Evolutionary conservation across 1,140 invertebrate species (phyloP).

Genomic region (Dermatophagoides farinae): DNA sequence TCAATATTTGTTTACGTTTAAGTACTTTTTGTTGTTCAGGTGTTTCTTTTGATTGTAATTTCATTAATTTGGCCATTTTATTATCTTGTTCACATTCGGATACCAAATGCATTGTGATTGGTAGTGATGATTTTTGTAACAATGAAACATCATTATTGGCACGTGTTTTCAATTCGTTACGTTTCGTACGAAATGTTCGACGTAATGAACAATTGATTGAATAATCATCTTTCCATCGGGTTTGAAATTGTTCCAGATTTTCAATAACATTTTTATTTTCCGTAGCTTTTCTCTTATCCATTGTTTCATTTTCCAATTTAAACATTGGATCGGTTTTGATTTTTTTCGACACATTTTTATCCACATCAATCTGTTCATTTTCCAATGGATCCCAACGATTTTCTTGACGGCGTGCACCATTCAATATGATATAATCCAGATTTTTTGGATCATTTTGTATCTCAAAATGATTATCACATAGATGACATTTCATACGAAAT

Average conservation of each 20-base stretch:
- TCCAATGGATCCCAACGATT: conserved; percentile 90
- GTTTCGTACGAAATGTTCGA: conserved; percentile 46
- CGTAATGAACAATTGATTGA: conserved; percentile 59
- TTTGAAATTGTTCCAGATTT: conserved; percentile 49
- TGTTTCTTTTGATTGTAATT: conserved; percentile 32
- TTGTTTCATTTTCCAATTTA: conserved; percentile 66
- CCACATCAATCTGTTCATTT: conserved; percentile 62
- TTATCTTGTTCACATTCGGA: conserved; percentile 56
- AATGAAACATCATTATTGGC: background rate
- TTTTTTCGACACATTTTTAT: conserved; percentile 63
- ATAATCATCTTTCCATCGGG: conserved; percentile 55
- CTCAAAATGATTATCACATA: conserved; percentile 92
- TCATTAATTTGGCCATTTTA: conserved; percentile 50
- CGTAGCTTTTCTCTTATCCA: conserved; percentile 51
- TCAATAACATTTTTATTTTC: conserved; percentile 45
- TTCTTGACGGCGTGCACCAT: conserved; percentile 83
- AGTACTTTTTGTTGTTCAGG: conserved; percentile 12
- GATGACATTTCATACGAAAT: conserved; percentile 97
- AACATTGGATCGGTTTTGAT: conserved; percentile 89
- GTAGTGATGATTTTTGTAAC: conserved; percentile 7
- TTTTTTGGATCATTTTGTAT: conserved; percentile 99
- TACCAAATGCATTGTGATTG: conserved; percentile 24
- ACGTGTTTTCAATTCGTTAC: conserved; percentile 44
- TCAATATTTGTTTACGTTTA: conserved; percentile 15
- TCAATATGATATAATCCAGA: conserved; percentile 86